Base-by-base conservation (phyloP, 1,140 invertebrate genomes). In the Dermatophagoides farinae region DNA sequence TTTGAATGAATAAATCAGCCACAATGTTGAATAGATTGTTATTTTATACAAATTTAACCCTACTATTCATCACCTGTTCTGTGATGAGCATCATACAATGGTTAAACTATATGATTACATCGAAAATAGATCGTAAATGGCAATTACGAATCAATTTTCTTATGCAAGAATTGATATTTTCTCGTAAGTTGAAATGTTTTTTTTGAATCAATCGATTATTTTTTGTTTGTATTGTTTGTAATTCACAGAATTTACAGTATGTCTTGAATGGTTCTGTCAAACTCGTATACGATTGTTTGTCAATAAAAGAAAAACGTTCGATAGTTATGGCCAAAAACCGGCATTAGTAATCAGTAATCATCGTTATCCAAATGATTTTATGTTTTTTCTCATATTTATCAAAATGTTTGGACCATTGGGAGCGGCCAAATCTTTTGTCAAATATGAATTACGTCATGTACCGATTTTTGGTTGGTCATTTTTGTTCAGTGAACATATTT, bases 401-500 rank as follows among this genome's bases (percentile, higher is more conserved):
- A 86, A 90, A 64, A 78, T 83, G 65, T 72, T 83, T 65, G 69
- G 74, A 66, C 77, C 86, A 57, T 74, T 92, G 62, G 87, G 86
- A 54, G 84, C 20, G 11, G 87, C 86, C 65, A 95, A 93, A 78
- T 86, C 89, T 14, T 92, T 88, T 74, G 86, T 86, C 10, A 97
- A 97, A 74, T 86, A 90, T 71, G 81, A 82, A 8, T 82, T 95
- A 65, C 80, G 84, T 65, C 89, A 87, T 69, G 77, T 95, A 61
- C 91, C 91, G n/a, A 82, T 88, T 9, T 78, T 95, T 64, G 91
- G 91, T 50, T 96, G 89, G 89, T 81, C 82, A 62, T 95, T 88
- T 88, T 84, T 85, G 74, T 88, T 92, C 72, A 83, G 83, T 6
- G 90, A 95, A 71, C 85, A 82, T 73, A 83, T 95, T 60, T 95